phyloP scores from a whole-genome alignment of 2,888 invertebrate genomes.

The Asteroscopus sphinx region DNA sequence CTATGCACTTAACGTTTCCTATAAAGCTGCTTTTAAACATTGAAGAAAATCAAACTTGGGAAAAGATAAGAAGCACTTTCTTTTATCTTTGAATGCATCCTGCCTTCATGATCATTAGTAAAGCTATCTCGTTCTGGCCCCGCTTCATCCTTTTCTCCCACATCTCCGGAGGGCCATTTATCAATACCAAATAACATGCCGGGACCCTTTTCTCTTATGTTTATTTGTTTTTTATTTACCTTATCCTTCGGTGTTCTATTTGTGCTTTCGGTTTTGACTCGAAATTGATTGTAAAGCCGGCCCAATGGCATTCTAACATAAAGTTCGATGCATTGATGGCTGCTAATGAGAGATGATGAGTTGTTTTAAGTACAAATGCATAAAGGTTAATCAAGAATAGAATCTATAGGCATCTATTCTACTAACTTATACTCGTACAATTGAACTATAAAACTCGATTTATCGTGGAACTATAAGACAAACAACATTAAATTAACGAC shows the following conservation, averaged over 20 bases:
- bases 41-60: conserved; percentile 56
- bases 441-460: conserved; percentile 61
- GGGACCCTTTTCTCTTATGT: conserved; percentile 84
- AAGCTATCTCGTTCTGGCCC: conserved; percentile 74
- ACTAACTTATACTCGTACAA: conserved; percentile 48
- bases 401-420: too few species aligned
- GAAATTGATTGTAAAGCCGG: conserved; percentile 88
- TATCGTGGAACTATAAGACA: conserved; percentile 62
- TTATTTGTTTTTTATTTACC: conserved; percentile 88
- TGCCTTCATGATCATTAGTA: conserved; percentile 83
- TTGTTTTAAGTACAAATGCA: conserved; percentile 59
- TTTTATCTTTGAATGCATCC: conserved; percentile 82
- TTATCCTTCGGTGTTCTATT: conserved; percentile 84
- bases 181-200: conserved; percentile 90
- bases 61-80: conserved; percentile 83
- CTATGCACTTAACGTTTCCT: conserved; percentile 60
- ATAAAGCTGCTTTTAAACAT: conserved; percentile 43
- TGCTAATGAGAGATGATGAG: conserved; percentile 77
- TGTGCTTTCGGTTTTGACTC: conserved; percentile 79
- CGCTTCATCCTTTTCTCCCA: conserved; percentile 79
- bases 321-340: conserved; percentile 83
- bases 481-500: conserved; percentile 65
- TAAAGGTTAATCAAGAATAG: conserved; percentile 53
- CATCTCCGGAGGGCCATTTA: conserved; percentile 87
- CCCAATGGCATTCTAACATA: conserved; percentile 84